These are phyloP conservation scores for Orussus abietinus DNA, from an alignment of 1,140 invertebrate species.

Conservation along the genomic window DNA sequence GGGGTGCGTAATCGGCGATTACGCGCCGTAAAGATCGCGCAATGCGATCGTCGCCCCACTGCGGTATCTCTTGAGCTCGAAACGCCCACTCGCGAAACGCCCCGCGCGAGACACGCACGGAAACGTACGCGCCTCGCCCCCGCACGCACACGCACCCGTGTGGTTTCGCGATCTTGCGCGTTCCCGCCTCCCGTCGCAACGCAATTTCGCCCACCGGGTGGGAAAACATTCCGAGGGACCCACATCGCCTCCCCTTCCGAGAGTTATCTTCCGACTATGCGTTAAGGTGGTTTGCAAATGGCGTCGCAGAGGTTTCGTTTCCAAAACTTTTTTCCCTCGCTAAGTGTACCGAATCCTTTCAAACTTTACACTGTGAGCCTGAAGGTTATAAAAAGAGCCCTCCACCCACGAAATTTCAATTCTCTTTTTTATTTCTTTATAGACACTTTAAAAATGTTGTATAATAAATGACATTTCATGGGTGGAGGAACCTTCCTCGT, in stretches of 20 bases:
- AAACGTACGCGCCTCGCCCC: background rate
- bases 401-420: no score
- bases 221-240: background rate
- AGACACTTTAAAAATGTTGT: no score
- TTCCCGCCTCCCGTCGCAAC: background rate
- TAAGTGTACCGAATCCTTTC: no score
- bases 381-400: no score
- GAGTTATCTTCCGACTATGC: background rate
- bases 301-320: slow-evolving; percentile 3
- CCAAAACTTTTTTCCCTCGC: no score
- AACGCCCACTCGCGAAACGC: slow-evolving; percentile 16
- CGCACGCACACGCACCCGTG: slow-evolving; percentile 10
- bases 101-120: slow-evolving; percentile 5
- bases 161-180: no score
- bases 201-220: background rate
- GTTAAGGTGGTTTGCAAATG: background rate
- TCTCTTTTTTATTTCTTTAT: no score
- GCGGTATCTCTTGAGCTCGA: slow-evolving; percentile 6
- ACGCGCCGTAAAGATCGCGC: slow-evolving; percentile 4
- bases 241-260: background rate
- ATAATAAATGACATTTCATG: no score
- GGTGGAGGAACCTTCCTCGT: no score
- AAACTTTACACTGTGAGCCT: no score
- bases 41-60: slow-evolving; percentile 2
- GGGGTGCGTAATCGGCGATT: slow-evolving; percentile 19